Evolutionary conservation across 1,140 invertebrate genomes (phyloP).

Genomic region (Bombyx mandarina): DNA sequence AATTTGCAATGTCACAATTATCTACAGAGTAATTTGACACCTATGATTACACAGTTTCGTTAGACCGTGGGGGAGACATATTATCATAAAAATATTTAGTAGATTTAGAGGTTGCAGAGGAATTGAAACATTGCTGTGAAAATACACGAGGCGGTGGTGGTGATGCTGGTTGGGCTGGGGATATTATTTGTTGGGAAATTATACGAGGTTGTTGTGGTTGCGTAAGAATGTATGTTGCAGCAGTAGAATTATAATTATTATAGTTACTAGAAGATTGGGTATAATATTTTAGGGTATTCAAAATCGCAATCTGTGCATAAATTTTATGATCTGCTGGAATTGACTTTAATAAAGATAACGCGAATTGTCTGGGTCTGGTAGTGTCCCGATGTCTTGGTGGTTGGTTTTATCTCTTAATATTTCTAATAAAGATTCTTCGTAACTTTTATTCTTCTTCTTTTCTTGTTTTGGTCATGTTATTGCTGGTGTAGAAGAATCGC

Average conservation of each 20-base stretch:
- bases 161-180: slow-evolving; percentile 2
- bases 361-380: slow-evolving; percentile 5
- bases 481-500: slow-evolving; percentile 7
- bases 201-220: slow-evolving; percentile 4
- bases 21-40: slow-evolving; percentile 1
- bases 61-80: neutral
- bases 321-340: slow-evolving; percentile 1
- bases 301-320: neutral
- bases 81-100: neutral
- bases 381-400: slow-evolving; percentile 1
- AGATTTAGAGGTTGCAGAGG: neutral
- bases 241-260: slow-evolving; percentile 6
- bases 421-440: slow-evolving; percentile 6
- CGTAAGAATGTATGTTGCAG: slow-evolving; percentile 4
- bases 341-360: slow-evolving; percentile 4
- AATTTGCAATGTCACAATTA: neutral
- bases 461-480: slow-evolving; percentile 8
- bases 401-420: slow-evolving; percentile 7
- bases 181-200: slow-evolving; percentile 4
- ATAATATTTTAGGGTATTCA: slow-evolving; percentile 5
- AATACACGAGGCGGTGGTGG: neutral
- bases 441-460: neutral
- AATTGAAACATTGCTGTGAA: neutral
- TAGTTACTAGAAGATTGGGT: slow-evolving; percentile 3
- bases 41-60: neutral